Conservation (phyloP, 2,888 invertebrate genomes). For the Hoplodrina ambigua region DNA sequence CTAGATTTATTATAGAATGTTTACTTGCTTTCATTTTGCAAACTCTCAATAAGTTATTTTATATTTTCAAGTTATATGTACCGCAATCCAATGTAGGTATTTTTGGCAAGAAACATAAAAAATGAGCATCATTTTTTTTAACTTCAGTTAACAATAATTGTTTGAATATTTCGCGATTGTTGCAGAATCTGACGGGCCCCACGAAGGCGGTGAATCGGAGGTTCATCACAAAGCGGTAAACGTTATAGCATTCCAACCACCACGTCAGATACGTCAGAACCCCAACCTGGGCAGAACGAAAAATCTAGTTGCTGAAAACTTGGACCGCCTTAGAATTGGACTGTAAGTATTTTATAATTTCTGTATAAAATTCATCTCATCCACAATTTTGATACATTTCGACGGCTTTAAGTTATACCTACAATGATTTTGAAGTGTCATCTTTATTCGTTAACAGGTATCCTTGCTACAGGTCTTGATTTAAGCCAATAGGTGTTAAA, state of each 20-base stretch:
- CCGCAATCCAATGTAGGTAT: neutral
- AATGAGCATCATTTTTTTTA: neutral
- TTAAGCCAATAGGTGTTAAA: neutral
- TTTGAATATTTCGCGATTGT: slow-evolving; percentile 6
- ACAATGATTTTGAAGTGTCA: neutral
- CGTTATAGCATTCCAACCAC: slow-evolving; percentile 64
- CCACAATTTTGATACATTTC: neutral
- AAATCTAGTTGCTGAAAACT: slow-evolving; percentile 76
- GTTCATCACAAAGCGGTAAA: slow-evolving; percentile 18
- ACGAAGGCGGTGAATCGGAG: slow-evolving; percentile 62
- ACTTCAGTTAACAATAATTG: too few species aligned
- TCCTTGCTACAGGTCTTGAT: neutral
- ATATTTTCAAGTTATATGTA: too few species aligned
- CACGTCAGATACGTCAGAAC: slow-evolving; percentile 82
- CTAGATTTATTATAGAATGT: neutral
- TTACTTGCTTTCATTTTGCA: neutral
- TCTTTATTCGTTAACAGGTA: neutral
- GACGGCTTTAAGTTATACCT: slow-evolving; percentile 1
- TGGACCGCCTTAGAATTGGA: slow-evolving; percentile 75
- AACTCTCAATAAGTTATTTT: neutral
- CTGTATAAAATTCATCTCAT: neutral
- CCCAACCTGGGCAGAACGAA: slow-evolving; percentile 83
- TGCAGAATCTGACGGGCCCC: slow-evolving; percentile 53
- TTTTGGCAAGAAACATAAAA: too few species aligned
- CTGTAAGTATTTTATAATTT: slow-evolving; percentile 74